Evolutionary conservation across 2,113 vertebrate genomes (phyloP).

Genomic region (Albula goreensis): DNA sequence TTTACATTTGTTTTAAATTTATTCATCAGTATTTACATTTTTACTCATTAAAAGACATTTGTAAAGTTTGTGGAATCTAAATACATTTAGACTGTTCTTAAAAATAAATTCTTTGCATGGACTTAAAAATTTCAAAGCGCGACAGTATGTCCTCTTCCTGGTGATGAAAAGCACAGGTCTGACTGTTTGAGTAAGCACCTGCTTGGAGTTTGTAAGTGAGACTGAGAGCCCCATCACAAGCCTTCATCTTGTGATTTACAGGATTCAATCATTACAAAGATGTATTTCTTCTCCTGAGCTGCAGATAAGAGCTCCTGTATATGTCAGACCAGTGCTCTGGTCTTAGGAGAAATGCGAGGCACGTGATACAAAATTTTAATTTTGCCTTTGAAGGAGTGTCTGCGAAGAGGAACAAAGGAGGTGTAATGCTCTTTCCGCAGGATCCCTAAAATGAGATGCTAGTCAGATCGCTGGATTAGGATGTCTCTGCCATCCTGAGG

Average conservation of each 20-base stretch:
- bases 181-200: not conserved
- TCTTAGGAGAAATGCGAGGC: not conserved
- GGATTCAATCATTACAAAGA: not conserved
- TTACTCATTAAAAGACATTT: not conserved
- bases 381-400: not conserved
- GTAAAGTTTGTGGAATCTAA: not conserved
- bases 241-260: not conserved
- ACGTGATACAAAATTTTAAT: not conserved
- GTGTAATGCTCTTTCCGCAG: not conserved
- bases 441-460: not conserved
- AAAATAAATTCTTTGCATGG: not conserved
- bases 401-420: not conserved
- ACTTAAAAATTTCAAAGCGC: not conserved
- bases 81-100: not conserved
- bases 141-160: not conserved
- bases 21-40: too few species aligned
- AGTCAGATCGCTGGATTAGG: slow-evolving; percentile 8
- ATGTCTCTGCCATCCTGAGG: not conserved
- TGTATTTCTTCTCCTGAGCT: not conserved
- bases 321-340: slow-evolving; percentile 5
- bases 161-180: not conserved
- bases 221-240: not conserved
- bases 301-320: not conserved
- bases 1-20: too few species aligned
- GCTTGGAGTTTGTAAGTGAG: not conserved